These are phyloP conservation scores for Eriosoma lanigerum DNA, from an alignment of 1,140 invertebrate genomes.

Conservation along the genomic window DNA sequence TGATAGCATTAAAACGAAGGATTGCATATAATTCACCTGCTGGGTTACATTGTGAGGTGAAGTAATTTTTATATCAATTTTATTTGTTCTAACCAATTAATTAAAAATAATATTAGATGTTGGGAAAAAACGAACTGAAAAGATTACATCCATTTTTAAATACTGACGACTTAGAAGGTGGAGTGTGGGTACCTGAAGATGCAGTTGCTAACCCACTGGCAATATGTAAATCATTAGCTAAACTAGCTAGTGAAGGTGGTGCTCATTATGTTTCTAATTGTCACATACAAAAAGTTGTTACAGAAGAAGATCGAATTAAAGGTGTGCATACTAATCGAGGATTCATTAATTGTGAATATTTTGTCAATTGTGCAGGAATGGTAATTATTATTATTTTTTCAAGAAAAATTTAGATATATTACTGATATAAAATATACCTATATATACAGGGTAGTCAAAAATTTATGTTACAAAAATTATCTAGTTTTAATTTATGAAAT, in stretches of 20 bases:
- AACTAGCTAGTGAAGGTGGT: slow-evolving; percentile 64
- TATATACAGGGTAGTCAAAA: too few relatives aligned
- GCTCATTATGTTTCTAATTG: slow-evolving; percentile 67
- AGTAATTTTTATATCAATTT: background rate
- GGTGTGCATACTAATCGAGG: slow-evolving; percentile 66
- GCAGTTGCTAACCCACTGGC: slow-evolving; percentile 68
- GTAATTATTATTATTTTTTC: slow-evolving; percentile 57
- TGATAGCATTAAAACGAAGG: slow-evolving; percentile 66
- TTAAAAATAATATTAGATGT: slow-evolving; percentile 55
- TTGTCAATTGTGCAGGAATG: slow-evolving; percentile 75
- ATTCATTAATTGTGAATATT: slow-evolving; percentile 69
- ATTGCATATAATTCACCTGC: slow-evolving; percentile 62
- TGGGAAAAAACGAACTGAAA: slow-evolving; percentile 59
- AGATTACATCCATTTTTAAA: slow-evolving; percentile 66
- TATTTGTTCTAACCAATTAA: background rate
- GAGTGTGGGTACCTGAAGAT: slow-evolving; percentile 75
- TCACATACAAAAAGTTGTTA: slow-evolving; percentile 63
- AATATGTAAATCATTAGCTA: slow-evolving; percentile 65
- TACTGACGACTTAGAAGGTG: slow-evolving; percentile 71
- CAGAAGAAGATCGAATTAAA: slow-evolving; percentile 64
- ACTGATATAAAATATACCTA: too few relatives aligned
- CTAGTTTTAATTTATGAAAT: too few relatives aligned
- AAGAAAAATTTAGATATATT: too few relatives aligned
- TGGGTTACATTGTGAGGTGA: slow-evolving; percentile 63
- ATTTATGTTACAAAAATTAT: too few relatives aligned